A percentile compares a stretch with the other conserved stretches of the same genome.
Conservation (phyloP, 1,140 invertebrate genomes). For the Drosophila biarmipes region DNA sequence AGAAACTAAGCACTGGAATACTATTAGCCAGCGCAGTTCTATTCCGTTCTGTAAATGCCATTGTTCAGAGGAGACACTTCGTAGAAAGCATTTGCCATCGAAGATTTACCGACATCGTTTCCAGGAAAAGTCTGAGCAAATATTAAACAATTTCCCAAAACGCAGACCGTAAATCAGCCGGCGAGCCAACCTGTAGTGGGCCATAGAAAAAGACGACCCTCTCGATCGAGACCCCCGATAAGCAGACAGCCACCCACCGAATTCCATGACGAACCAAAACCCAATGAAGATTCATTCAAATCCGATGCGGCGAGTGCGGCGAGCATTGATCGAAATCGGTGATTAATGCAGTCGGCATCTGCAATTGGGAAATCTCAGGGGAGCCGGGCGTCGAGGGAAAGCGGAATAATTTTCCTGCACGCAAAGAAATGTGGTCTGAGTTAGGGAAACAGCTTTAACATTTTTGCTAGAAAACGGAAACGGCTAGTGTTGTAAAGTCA, state of each 20-base stretch:
- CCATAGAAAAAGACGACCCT: neutral
- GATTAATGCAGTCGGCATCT: conserved; percentile 56
- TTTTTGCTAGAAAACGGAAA: too few relatives aligned
- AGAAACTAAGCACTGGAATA: neutral
- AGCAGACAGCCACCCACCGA: conserved; percentile 10
- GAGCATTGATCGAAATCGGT: conserved; percentile 40
- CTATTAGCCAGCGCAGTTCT: neutral
- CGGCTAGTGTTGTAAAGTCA: neutral
- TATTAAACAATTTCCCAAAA: neutral
- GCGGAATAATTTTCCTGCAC: conserved; percentile 17
- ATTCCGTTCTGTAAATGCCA: neutral
- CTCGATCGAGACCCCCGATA: conserved; percentile 5
- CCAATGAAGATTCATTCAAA: conserved; percentile 49
- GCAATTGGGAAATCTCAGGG: conserved; percentile 57
- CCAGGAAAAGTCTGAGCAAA: neutral
- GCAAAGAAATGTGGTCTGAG: too few relatives aligned
- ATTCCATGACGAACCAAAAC: conserved; percentile 46
- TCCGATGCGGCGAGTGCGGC: conserved; percentile 8
- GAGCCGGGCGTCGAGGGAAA: neutral
- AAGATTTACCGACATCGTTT: neutral
- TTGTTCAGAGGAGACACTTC: conserved; percentile 2
- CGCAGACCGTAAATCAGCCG: neutral
- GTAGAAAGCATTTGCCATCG: neutral
- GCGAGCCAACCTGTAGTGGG: conserved; percentile 5
- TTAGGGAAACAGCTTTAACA: too few relatives aligned